Conservation (phyloP, 2,113 vertebrate species). For the Rhombomys opimus region DNA sequence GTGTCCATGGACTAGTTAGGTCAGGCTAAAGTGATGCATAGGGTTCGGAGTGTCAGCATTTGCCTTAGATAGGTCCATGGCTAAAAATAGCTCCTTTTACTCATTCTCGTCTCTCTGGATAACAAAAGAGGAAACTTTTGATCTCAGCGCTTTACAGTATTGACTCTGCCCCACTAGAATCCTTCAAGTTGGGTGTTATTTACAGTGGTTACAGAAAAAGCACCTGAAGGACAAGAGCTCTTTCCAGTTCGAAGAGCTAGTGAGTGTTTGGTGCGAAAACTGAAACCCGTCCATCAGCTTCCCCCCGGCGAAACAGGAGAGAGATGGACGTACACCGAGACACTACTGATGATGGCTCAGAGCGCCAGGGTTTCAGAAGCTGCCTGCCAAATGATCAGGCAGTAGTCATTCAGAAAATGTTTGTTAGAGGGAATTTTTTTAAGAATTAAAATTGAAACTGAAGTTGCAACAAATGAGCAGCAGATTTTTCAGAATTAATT, state of each 20-base stretch:
- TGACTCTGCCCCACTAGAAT: slow-evolving; percentile 21
- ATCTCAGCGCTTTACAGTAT: not conserved
- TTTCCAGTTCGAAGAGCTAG: slow-evolving; percentile 31
- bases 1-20: not conserved
- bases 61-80: not conserved
- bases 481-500: slow-evolving; percentile 83
- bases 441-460: slow-evolving; percentile 84
- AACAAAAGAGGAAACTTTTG: slow-evolving; percentile 51
- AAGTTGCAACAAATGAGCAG: slow-evolving; percentile 79
- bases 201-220: not conserved
- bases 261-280: not conserved
- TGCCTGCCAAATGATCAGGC: slow-evolving; percentile 68
- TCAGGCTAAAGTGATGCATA: not conserved
- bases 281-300: slow-evolving; percentile 30
- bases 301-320: slow-evolving; percentile 31
- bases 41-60: not conserved
- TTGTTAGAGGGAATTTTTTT: slow-evolving; percentile 82
- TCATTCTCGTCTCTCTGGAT: slow-evolving; percentile 29
- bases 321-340: slow-evolving; percentile 41
- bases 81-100: not conserved
- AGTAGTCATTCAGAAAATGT: slow-evolving; percentile 83
- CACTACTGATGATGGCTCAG: slow-evolving; percentile 34
- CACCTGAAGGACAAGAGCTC: not conserved
- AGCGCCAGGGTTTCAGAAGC: slow-evolving; percentile 72
- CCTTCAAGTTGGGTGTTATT: not conserved